Base-by-base conservation (phyloP, 2,888 invertebrate genomes). In the Galerucella nymphaeae region DNA sequence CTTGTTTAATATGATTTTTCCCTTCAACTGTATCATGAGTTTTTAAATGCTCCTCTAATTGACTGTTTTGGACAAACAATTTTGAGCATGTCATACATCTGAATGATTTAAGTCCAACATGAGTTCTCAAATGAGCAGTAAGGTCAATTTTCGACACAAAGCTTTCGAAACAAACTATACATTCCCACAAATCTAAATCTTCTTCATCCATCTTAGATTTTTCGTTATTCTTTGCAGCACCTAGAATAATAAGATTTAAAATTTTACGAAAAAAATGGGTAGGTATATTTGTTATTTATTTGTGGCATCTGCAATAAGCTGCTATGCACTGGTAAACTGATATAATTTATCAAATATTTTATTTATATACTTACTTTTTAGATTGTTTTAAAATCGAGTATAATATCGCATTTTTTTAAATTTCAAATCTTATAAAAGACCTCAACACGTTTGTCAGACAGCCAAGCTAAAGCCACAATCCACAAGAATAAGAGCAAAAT, bases 41-140 rank as follows among this genome's bases (percentile, higher is more conserved):
- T 57, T 63, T 62, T 45, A 70, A 41, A 57, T 70, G 69, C 55
- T 63, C 63, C 14, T 20, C 42, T 23, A 70, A 20, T 42, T 63
- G 55, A 23, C 63, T 70, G 53, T 70, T 70, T 23, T 70, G 62
- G 1, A 63, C 30, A 57, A 70, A 70, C 20, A 70, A 57, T 57
- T 63, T 63, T 23, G 63, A 55, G 18, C 69, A 70, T n/a, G 63
- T 13, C 41, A 63, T 18, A 63, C 69, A 70, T 38, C 62, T 63
- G 30, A 70, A 70, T 1, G 69, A 70, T 45, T 70, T 70, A 18
- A 70, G 58, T 23, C 69, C 69, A 16, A 70, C 69, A 57, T 70
- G 69, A n/a, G 69, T 70, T 41, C 69, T 41, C 5, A 70, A 48
- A 48, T 70, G 69, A 16, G 16, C 69, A 45, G 69, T 70, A 6